Evolutionary conservation across 2,888 invertebrate species (phyloP).

Genomic region (Sarcophaga subvicina): DNA sequence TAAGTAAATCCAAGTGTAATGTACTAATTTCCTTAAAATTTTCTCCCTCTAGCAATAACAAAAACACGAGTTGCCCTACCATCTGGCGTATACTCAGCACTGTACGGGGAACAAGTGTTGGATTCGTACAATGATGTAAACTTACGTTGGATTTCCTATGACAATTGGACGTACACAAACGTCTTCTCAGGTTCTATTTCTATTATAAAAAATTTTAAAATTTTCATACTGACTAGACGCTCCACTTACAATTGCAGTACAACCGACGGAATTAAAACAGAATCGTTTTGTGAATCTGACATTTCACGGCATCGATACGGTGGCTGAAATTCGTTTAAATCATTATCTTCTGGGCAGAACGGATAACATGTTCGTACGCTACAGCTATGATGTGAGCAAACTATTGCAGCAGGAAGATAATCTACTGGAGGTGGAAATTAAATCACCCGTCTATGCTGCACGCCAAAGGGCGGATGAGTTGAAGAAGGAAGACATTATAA

Average conservation of each 20-base stretch:
- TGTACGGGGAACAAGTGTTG: slow-evolving; percentile 80
- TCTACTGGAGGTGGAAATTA: slow-evolving; percentile 84
- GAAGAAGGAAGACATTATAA: slow-evolving; percentile 68
- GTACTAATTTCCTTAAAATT: slow-evolving; percentile 22
- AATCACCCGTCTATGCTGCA: slow-evolving; percentile 87
- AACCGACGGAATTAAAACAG: slow-evolving; percentile 72
- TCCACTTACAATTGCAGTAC: slow-evolving; percentile 67
- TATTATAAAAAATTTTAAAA: background rate
- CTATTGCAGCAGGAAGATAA: slow-evolving; percentile 82
- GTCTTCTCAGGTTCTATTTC: slow-evolving; percentile 85
- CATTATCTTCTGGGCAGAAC: slow-evolving; percentile 85
- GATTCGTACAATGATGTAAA: slow-evolving; percentile 89
- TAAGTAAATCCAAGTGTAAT: too few relatives aligned
- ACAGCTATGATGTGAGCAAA: slow-evolving; percentile 87
- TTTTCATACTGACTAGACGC: background rate
- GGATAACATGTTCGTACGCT: slow-evolving; percentile 94
- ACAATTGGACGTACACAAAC: slow-evolving; percentile 90
- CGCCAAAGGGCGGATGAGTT: slow-evolving; percentile 79
- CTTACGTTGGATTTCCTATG: slow-evolving; percentile 91
- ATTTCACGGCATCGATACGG: slow-evolving; percentile 94
- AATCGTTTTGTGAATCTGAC: slow-evolving; percentile 83
- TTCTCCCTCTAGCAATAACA: slow-evolving; percentile 70
- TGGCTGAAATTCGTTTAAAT: slow-evolving; percentile 89
- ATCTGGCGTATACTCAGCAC: slow-evolving; percentile 79
- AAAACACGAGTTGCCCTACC: slow-evolving; percentile 74